Evolutionary conservation across 2,888 invertebrate species (phyloP).

Genomic region (Dioctria rufipes): DNA sequence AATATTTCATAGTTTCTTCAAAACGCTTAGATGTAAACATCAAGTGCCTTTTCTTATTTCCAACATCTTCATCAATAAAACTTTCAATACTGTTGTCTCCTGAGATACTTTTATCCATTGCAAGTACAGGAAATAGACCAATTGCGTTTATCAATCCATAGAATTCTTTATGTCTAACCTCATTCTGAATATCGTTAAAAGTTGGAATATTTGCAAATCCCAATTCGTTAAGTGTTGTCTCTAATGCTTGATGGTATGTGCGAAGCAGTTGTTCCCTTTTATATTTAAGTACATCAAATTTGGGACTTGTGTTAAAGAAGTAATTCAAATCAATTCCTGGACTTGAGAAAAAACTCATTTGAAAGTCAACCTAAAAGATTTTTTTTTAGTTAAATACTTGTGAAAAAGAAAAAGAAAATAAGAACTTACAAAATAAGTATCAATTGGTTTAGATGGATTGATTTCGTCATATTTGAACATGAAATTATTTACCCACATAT

Average conservation of each 20-base stretch:
- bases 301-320: constrained; percentile 69
- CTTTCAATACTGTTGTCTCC: constrained; percentile 65
- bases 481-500: constrained; percentile 74
- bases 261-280: constrained; percentile 65
- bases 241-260: constrained; percentile 63
- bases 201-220: constrained; percentile 63
- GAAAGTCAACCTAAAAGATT: constrained; percentile 68
- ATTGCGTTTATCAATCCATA: constrained; percentile 64
- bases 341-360: constrained; percentile 68
- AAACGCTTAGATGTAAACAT: constrained; percentile 65
- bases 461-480: constrained; percentile 71
- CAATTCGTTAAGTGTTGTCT: constrained; percentile 62
- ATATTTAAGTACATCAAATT: constrained; percentile 64
- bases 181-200: constrained; percentile 63
- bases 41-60: constrained; percentile 62
- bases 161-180: constrained; percentile 65
- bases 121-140: constrained; percentile 64
- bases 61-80: constrained; percentile 63
- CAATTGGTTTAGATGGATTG: constrained; percentile 64
- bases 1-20: constrained; percentile 63
- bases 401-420: too few species aligned
- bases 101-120: constrained; percentile 64
- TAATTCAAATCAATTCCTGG: constrained; percentile 70
- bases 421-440: constrained; percentile 70
- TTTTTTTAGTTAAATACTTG: not conserved